Percentiles rank a stretch among this genome's conserved stretches.
These are phyloP conservation scores for Chrysocyon brachyurus DNA, from an alignment of 2,797 vertebrate species.

Conservation along the genomic window DNA sequence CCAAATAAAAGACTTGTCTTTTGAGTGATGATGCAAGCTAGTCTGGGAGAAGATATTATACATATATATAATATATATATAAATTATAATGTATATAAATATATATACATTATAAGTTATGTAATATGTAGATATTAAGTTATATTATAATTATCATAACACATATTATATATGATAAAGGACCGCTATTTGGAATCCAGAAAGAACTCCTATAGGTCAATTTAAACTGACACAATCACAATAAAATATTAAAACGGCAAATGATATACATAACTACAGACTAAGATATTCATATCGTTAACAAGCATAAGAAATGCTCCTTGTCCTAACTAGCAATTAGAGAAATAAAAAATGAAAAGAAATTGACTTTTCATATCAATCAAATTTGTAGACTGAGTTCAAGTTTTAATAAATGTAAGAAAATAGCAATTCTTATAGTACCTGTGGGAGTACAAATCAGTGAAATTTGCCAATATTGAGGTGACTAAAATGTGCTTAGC, in stretches of 20 bases:
- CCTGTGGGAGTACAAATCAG: not conserved
- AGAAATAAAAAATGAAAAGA: conserved; percentile 21
- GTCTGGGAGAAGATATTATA: not conserved
- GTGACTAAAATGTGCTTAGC: conserved; percentile 24
- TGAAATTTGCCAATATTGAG: conserved; percentile 19
- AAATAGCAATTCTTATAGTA: not conserved
- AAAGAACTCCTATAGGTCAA: not conserved
- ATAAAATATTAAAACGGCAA: conserved; percentile 30
- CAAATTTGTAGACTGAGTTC: not conserved
- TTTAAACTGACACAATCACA: conserved; percentile 35
- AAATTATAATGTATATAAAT: not conserved
- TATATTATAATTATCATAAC: not conserved
- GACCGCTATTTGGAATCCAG: not conserved
- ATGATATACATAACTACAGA: not conserved
- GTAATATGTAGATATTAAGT: not conserved
- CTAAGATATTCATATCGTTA: not conserved
- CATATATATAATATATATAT: not conserved
- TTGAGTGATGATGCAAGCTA: conserved; percentile 18
- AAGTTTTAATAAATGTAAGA: not conserved
- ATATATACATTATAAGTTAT: not conserved
- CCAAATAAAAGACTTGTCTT: conserved; percentile 15
- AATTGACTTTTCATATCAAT: not conserved
- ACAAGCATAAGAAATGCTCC: not conserved
- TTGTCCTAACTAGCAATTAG: not conserved
- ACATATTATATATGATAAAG: not conserved